These are phyloP conservation scores for Ammodytes dubius DNA, from an alignment of 2,113 vertebrate species.

Conservation along the genomic window DNA sequence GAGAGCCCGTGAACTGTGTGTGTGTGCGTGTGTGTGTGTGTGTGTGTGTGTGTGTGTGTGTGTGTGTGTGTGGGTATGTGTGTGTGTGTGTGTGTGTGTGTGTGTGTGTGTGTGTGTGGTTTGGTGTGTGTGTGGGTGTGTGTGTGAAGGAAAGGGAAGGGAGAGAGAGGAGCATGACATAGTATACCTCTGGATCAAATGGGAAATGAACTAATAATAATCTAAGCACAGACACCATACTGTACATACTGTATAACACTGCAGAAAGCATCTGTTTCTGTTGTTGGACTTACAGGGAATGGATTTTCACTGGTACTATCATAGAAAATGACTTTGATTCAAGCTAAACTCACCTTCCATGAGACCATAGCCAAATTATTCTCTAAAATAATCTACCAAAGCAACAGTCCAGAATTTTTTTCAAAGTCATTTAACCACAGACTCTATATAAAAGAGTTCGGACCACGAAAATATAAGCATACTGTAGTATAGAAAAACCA, in stretches of 20 bases:
- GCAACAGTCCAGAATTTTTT: not conserved
- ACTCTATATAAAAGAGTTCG: not conserved
- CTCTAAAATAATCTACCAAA: constrained; percentile 11
- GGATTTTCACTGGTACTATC: not conserved
- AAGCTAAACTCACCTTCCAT: not conserved
- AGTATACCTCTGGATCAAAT: not conserved
- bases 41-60: not conserved
- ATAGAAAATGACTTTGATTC: no score
- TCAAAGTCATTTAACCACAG: not conserved
- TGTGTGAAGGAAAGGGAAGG: not conserved
- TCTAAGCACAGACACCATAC: not conserved
- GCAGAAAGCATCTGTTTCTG: not conserved
- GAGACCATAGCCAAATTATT: not conserved
- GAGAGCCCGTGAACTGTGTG: not conserved
- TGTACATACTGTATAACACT: not conserved
- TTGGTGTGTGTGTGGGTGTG: not conserved
- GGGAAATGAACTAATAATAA: not conserved
- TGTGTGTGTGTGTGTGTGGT: not conserved
- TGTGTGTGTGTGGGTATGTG: no score
- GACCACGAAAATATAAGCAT: not conserved
- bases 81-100: no score
- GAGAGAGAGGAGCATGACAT: not conserved
- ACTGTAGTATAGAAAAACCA: not conserved
- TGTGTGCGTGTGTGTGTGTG: not conserved
- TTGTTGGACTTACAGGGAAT: not conserved